phyloP scores from a whole-genome alignment of 2,797 vertebrate species.

The Hypotaenidia philippensis region DNA sequence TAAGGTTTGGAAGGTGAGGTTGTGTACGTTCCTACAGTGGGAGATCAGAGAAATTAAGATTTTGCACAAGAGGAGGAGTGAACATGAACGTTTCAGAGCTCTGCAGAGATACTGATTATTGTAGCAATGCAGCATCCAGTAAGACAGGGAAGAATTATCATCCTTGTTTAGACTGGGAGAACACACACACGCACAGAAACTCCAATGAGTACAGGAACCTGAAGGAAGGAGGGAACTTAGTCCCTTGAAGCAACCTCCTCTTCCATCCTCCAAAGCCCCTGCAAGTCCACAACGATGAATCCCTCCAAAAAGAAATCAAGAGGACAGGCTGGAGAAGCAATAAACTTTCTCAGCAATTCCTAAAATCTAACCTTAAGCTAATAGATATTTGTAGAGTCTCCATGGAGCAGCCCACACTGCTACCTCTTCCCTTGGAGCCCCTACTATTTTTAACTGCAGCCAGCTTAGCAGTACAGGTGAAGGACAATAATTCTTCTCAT shows the following conservation, averaged over 20 bases:
- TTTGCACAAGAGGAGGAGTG: fast-evolving
- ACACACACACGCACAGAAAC: neutral
- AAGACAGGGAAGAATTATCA: neutral
- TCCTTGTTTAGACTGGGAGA: neutral
- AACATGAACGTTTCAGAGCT: neutral
- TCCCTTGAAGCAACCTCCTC: neutral
- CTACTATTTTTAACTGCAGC: neutral
- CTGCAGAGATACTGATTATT: neutral
- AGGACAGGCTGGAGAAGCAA: neutral
- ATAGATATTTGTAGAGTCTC: neutral
- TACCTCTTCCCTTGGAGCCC: neutral
- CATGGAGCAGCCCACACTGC: neutral
- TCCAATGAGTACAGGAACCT: neutral
- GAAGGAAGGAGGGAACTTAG: neutral
- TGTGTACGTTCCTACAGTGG: neutral
- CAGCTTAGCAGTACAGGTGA: neutral
- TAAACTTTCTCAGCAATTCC: neutral
- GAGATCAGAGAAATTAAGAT: neutral
- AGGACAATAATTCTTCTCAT: neutral
- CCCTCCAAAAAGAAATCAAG: neutral
- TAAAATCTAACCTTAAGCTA: neutral
- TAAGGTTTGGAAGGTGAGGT: neutral
- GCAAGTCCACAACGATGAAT: neutral
- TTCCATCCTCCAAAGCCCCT: neutral
- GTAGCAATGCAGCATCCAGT: neutral